These are phyloP conservation scores for Tanytarsus gracilentus DNA, from an alignment of 2,888 invertebrate genomes.

Conservation along the genomic window DNA sequence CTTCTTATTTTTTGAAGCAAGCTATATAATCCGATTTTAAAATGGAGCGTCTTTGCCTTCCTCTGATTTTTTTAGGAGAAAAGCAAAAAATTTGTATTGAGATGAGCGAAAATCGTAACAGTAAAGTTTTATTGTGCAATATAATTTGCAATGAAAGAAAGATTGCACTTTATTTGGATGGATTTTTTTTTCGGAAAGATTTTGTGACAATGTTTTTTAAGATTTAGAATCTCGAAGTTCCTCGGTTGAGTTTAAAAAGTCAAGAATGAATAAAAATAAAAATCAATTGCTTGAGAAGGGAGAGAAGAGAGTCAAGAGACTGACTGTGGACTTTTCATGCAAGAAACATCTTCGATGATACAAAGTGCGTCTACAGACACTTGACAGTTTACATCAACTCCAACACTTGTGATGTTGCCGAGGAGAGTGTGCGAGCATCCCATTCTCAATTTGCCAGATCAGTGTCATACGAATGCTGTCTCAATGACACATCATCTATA, in stretches of 20 bases:
- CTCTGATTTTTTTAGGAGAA: neutral
- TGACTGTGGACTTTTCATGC: neutral
- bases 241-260: neutral
- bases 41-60: neutral
- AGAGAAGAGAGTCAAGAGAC: neutral
- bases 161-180: too few species aligned
- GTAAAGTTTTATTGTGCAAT: conserved; percentile 7
- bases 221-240: too few species aligned
- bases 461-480: conserved; percentile 11
- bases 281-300: conserved; percentile 9
- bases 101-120: neutral
- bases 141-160: conserved; percentile 16
- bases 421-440: too few species aligned
- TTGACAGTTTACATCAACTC: neutral
- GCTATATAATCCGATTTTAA: neutral
- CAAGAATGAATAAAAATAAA: conserved; percentile 12
- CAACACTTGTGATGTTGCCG: too few species aligned
- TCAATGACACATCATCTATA: conserved; percentile 23
- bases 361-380: neutral
- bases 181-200: too few species aligned
- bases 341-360: neutral
- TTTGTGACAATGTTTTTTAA: too few species aligned
- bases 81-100: neutral
- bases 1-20: neutral
- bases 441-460: conserved; percentile 12